These are phyloP conservation scores for Steatornis caripensis DNA, from an alignment of 2,113 vertebrate species.

Conservation along the genomic window DNA sequence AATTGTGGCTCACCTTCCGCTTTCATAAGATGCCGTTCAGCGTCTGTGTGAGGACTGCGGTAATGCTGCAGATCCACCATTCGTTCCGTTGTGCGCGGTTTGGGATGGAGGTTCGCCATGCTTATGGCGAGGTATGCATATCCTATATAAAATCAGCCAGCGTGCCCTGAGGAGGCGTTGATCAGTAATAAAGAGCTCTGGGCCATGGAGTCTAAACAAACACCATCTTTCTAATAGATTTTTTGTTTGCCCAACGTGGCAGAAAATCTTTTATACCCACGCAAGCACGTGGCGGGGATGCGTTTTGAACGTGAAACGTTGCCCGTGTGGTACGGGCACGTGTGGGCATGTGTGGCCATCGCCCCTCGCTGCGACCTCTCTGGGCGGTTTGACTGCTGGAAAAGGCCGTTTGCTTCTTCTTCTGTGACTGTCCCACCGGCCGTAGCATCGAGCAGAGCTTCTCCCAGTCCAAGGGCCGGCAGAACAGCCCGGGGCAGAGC, in stretches of 20 bases:
- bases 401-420: not conserved
- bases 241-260: not conserved
- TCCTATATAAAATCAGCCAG: accelerated
- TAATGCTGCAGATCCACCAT: accelerated
- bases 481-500: not conserved
- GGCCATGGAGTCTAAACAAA: not conserved
- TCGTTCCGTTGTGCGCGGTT: accelerated
- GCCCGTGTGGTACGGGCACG: accelerated
- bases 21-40: accelerated
- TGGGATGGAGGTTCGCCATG: not conserved
- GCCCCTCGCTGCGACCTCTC: not conserved
- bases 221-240: not conserved
- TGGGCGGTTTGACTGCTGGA: not conserved
- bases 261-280: not conserved
- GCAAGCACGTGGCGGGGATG: not conserved
- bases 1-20: not conserved
- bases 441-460: not conserved
- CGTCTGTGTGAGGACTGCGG: not conserved
- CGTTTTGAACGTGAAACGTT: accelerated
- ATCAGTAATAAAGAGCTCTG: not conserved
- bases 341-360: not conserved
- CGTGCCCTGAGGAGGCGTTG: not conserved
- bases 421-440: not conserved
- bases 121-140: accelerated
- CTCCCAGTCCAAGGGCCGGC: not conserved